Evolutionary conservation across 2,113 vertebrate species (phyloP).

Genomic region (Clarias magur): DNA sequence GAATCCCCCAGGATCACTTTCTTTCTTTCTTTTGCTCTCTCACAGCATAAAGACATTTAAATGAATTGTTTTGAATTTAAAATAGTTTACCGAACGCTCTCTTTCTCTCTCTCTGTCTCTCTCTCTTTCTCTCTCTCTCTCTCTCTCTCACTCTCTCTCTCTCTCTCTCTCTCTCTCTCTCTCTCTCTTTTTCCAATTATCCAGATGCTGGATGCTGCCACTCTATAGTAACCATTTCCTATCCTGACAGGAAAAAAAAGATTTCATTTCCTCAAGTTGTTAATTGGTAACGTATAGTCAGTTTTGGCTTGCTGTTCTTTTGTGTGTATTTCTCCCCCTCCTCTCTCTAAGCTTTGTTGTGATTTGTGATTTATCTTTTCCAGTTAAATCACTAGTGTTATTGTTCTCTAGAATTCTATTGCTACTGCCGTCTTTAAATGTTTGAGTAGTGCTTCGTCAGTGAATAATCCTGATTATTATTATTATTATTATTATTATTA

Average conservation of each 20-base stretch:
- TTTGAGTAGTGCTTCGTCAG: not conserved
- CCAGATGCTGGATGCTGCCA: conserved; percentile 37
- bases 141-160: too few species aligned
- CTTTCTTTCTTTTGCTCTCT: not conserved
- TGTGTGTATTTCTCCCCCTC: conserved; percentile 30
- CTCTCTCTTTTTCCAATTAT: conserved; percentile 30
- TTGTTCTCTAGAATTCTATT: not conserved
- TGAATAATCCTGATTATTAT: not conserved
- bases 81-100: not conserved
- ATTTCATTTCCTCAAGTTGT: conserved; percentile 41
- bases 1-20: not conserved
- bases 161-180: too few species aligned
- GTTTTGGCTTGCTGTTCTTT: conserved; percentile 27
- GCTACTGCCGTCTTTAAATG: not conserved
- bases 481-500: too few species aligned
- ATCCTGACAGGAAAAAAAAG: conserved; percentile 48
- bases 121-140: too few species aligned
- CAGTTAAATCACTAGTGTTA: not conserved
- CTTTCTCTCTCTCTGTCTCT: too few species aligned
- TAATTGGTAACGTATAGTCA: conserved; percentile 40
- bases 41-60: conserved; percentile 6
- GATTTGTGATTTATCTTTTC: not conserved
- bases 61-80: not conserved
- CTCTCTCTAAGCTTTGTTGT: conserved; percentile 34
- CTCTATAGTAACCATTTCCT: conserved; percentile 41